Evolutionary conservation across 2,888 invertebrate species (phyloP), one percentile per base, ranked within the genome.

Genomic region (Cinara cedri): DNA sequence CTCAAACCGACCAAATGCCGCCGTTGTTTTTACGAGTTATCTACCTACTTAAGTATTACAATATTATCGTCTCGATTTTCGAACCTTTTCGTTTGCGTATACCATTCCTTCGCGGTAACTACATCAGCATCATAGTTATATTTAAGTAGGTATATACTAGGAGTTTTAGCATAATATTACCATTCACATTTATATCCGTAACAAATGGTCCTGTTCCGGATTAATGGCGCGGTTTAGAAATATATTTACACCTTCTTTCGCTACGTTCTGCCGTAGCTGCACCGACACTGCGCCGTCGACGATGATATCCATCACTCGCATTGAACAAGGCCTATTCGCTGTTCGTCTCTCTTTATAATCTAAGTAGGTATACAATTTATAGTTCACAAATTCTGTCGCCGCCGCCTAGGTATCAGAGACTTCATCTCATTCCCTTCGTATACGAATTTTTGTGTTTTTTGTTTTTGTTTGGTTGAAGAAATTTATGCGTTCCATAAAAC

Each of bases 381-480:
- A 46, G 76, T 57, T 57, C 66, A 57, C 46, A 76, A 76, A 66
- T 76, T 76, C 76, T 76, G 66, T 76, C 75, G 46, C 65, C 76
- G 34, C 16, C 6, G 34, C 34, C 34, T 34, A 3, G 34, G 76
- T 76, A 68, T 76, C 66, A 68, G 49, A 55, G 49, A 55, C 66
- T 66, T 68, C 57, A 46, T 76, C 66, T 62, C 68, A 68, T 57
- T 76, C 55, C 66, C n/a, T 34, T 68, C 19, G 55, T 76, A 66
- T 34, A 34, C 34, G 3, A 34, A 6, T n/a, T n/a, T n/a, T n/a
- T 34, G 34, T 4, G 34, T 19, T 54, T 70, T 70, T 70, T n/a
- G n/a, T 44, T 70, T 55, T 75, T 65, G 42, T 34, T 24, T 76
- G 19, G 26, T 13, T 6, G 34, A 3, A 34, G 34, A 34, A 34